Conservation (phyloP, 2,888 invertebrate genomes). For the Athrips mouffetella region DNA sequence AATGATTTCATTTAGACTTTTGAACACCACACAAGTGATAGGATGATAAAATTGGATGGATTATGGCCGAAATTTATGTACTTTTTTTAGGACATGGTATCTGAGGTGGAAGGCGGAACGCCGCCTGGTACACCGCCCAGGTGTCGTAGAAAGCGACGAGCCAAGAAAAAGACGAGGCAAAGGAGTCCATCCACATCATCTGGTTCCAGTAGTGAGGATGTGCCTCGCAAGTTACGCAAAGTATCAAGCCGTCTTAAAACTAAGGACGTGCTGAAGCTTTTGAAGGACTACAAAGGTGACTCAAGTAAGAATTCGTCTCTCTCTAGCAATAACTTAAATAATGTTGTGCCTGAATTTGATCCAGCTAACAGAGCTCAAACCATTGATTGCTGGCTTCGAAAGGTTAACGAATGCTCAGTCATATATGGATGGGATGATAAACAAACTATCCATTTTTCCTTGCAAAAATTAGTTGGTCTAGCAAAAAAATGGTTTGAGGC, state of each 20-base stretch:
- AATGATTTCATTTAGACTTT: too few species aligned
- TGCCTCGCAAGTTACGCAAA: not conserved
- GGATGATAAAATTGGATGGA: too few species aligned
- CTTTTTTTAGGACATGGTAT: too few species aligned
- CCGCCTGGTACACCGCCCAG: too few species aligned
- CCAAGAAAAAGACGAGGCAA: not conserved
- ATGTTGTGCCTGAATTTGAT: too few species aligned
- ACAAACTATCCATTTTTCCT: constrained; percentile 24
- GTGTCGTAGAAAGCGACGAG: too few species aligned
- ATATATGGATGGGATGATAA: constrained; percentile 25
- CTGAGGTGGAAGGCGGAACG: too few species aligned
- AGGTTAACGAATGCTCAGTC: constrained; percentile 17
- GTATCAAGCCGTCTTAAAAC: not conserved
- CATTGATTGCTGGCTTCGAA: constrained; percentile 19
- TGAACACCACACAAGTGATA: too few species aligned
- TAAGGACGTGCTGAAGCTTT: not conserved
- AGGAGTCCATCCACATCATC: not conserved
- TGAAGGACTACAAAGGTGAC: not conserved
- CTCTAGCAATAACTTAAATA: not conserved
- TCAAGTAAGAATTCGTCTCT: not conserved
- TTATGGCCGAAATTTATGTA: too few species aligned
- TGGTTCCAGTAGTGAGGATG: not conserved
- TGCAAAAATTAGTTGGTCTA: too few species aligned
- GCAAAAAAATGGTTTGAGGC: too few species aligned
- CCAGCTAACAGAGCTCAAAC: too few species aligned